Evolutionary conservation across 2,888 invertebrate species (phyloP).

Genomic region (Drosophila pegasa): DNA sequence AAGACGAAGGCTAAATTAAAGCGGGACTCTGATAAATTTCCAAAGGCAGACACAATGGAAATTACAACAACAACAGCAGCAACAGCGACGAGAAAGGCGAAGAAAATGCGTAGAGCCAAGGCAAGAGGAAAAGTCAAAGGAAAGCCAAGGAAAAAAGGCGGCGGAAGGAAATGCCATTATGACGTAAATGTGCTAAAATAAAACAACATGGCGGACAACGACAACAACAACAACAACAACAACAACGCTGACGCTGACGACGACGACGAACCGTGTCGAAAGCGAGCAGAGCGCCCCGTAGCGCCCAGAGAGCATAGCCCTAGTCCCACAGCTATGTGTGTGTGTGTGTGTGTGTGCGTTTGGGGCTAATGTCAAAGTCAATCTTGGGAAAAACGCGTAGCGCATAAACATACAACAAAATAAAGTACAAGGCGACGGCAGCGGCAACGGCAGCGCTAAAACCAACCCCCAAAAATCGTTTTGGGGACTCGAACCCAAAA

Average conservation of each 20-base stretch:
- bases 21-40: constrained; percentile 59
- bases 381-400: constrained; percentile 81
- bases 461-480: constrained; percentile 53
- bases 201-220: constrained; percentile 79
- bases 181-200: constrained; percentile 82
- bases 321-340: constrained; percentile 18
- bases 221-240: constrained; percentile 45
- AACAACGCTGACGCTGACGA: constrained; percentile 34
- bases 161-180: constrained; percentile 81
- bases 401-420: constrained; percentile 76
- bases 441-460: constrained; percentile 35
- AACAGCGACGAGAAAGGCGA: not conserved
- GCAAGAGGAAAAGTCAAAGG: constrained; percentile 66
- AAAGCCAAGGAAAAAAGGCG: constrained; percentile 48
- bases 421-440: constrained; percentile 57
- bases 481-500: constrained; percentile 51
- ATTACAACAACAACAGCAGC: constrained; percentile 45
- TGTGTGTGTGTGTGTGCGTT: constrained; percentile 48
- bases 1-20: constrained; percentile 58
- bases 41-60: constrained; percentile 68
- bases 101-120: constrained; percentile 61
- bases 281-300: constrained; percentile 54
- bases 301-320: constrained; percentile 48
- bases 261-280: constrained; percentile 70
- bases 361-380: constrained; percentile 81